A percentile compares a stretch with the other conserved stretches of the same genome.
phyloP scores from a whole-genome alignment of 2,113 vertebrate genomes.

The Thunnus maccoyii region DNA sequence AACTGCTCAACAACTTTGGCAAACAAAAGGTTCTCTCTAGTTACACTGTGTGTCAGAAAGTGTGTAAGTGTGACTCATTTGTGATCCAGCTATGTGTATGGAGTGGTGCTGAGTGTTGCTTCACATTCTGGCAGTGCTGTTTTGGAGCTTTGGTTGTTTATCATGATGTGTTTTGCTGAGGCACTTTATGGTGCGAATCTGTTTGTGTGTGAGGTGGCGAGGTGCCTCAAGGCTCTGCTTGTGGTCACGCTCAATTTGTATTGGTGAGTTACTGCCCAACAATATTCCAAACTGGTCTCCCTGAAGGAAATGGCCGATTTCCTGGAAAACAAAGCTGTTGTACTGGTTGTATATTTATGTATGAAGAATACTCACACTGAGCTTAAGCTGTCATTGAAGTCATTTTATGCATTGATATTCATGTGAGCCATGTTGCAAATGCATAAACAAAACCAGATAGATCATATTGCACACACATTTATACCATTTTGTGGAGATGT shows the following conservation, averaged over 20 bases:
- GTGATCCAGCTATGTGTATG: too few species aligned
- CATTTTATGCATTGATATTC: not conserved
- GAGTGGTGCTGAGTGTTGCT: not conserved
- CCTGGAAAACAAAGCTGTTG: constrained; percentile 9
- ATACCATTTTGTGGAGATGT: too few species aligned
- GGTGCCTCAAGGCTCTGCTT: constrained; percentile 1
- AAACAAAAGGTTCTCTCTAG: not conserved
- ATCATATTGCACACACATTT: too few species aligned
- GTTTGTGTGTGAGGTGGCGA: constrained; percentile 7
- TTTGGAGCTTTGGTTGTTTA: constrained; percentile 14
- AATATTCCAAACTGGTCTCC: constrained; percentile 8
- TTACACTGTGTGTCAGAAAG: not conserved
- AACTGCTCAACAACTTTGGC: not conserved
- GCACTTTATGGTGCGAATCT: not conserved
- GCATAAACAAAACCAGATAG: not conserved
- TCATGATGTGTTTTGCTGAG: constrained; percentile 14
- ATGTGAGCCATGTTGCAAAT: not conserved
- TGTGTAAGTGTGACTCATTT: not conserved
- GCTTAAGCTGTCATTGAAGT: not conserved
- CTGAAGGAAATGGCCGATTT: constrained; percentile 18
- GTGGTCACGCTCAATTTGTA: constrained; percentile 23
- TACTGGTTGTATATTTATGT: not conserved
- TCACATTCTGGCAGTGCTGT: not conserved
- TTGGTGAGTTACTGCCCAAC: not conserved
- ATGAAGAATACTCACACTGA: not conserved